Percentiles rank a stretch among this genome's conserved stretches.
Conservation (phyloP, 2,888 invertebrate species). For the Brachycybe producta region DNA sequence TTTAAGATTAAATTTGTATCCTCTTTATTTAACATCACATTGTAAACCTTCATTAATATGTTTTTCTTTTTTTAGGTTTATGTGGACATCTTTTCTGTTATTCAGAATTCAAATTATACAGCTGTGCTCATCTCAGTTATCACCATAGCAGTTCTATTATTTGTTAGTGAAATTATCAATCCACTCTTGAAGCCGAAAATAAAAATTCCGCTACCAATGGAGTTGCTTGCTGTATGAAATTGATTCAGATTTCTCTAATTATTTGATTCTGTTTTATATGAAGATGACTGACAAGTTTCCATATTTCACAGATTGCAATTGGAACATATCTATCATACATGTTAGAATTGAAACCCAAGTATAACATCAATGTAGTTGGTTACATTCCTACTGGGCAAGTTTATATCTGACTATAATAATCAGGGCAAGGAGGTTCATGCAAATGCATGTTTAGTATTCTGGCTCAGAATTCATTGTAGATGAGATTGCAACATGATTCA, state of each 20-base stretch:
- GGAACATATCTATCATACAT: constrained; percentile 24
- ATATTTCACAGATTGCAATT: constrained; percentile 20
- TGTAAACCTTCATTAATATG: not conserved
- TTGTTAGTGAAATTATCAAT: constrained; percentile 24
- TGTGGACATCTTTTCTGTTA: constrained; percentile 43
- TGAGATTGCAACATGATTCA: too few relatives aligned
- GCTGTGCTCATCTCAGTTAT: constrained; percentile 55
- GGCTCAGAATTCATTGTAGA: too few relatives aligned
- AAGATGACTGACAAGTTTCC: not conserved
- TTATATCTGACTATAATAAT: too few relatives aligned
- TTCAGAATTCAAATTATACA: constrained; percentile 47
- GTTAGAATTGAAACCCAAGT: constrained; percentile 21
- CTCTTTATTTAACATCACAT: not conserved
- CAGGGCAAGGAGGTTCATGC: too few relatives aligned
- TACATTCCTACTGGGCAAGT: constrained; percentile 27
- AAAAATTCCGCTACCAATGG: constrained; percentile 63
- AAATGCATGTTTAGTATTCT: too few relatives aligned
- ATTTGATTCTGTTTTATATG: too few relatives aligned
- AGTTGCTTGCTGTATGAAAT: constrained; percentile 53
- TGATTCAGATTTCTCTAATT: not conserved
- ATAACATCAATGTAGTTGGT: constrained; percentile 24
- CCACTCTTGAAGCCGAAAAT: constrained; percentile 22
- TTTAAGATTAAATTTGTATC: not conserved
- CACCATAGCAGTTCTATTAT: constrained; percentile 49
- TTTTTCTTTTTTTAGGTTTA: constrained; percentile 41